Conservation (phyloP, 2,113 vertebrate species). For the Ondatra zibethicus region DNA sequence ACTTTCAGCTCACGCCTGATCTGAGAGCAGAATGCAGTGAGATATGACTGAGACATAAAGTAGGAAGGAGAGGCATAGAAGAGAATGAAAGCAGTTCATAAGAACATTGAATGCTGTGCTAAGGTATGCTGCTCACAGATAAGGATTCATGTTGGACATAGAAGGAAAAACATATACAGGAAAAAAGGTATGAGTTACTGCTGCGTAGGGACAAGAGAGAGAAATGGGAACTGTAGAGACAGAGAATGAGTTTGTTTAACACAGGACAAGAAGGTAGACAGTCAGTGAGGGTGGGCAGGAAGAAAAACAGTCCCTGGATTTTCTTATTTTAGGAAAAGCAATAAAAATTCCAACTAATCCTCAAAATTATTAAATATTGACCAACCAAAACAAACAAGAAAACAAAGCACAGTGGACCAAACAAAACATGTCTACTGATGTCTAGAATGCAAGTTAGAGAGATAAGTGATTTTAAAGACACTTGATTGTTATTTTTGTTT, state of each 20-base stretch:
- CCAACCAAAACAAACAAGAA: not conserved
- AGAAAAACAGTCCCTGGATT: not conserved
- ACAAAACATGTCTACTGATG: not conserved
- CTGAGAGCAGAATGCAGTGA: not conserved
- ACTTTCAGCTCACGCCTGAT: not conserved
- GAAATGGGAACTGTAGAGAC: not conserved
- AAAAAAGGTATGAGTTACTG: not conserved
- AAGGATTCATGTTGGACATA: not conserved
- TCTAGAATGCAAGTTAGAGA: not conserved
- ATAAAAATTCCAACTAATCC: not conserved
- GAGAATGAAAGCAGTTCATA: not conserved
- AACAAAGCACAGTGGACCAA: not conserved
- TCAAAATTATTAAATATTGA: not conserved
- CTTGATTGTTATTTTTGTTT: not conserved
- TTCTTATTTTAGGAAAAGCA: not conserved
- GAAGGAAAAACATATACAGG: not conserved
- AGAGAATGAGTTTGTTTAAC: accelerated
- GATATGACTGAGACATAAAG: not conserved
- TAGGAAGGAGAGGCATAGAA: not conserved
- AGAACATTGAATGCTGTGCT: not conserved
- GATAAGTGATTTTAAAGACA: not conserved
- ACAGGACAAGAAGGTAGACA: accelerated
- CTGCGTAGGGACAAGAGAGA: not conserved
- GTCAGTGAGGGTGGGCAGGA: accelerated
- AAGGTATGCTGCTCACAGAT: not conserved